phyloP scores from a whole-genome alignment of 2,113 vertebrate species.

The Pionites leucogaster region DNA sequence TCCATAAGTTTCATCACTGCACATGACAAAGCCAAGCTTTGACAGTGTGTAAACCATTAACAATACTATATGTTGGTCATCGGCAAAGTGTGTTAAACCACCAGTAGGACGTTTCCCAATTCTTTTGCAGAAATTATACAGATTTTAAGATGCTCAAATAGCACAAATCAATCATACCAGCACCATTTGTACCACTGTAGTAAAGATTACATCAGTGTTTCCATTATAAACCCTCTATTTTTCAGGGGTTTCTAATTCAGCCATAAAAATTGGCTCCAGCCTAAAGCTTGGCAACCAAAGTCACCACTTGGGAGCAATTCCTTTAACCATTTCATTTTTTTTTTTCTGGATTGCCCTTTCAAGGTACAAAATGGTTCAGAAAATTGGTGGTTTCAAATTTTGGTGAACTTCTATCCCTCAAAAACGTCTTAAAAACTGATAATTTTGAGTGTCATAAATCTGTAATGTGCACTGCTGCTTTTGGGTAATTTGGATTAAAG shows the following conservation, averaged over 20 bases:
- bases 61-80: neutral
- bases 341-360: conserved; percentile 58
- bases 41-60: conserved; percentile 4
- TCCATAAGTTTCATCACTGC: neutral
- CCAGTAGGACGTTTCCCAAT: conserved; percentile 14
- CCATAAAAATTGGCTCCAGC: conserved; percentile 57
- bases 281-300: conserved; percentile 63
- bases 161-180: conserved; percentile 36
- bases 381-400: conserved; percentile 76
- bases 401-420: conserved; percentile 68
- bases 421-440: conserved; percentile 73
- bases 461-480: conserved; percentile 47
- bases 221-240: conserved; percentile 26
- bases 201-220: conserved; percentile 61
- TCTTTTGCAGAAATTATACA: conserved; percentile 14
- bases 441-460: conserved; percentile 70
- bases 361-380: conserved; percentile 63
- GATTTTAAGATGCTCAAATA: conserved; percentile 28
- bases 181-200: conserved; percentile 36
- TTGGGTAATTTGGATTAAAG: conserved; percentile 36
- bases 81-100: conserved; percentile 41
- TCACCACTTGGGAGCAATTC: conserved; percentile 71
- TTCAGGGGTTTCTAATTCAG: conserved; percentile 51
- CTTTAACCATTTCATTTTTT: conserved; percentile 50
- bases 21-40: neutral